Percentiles rank a stretch among this genome's conserved stretches.
Conservation (phyloP, 2,113 vertebrate genomes). For the Psilopogon haemacephalus region DNA sequence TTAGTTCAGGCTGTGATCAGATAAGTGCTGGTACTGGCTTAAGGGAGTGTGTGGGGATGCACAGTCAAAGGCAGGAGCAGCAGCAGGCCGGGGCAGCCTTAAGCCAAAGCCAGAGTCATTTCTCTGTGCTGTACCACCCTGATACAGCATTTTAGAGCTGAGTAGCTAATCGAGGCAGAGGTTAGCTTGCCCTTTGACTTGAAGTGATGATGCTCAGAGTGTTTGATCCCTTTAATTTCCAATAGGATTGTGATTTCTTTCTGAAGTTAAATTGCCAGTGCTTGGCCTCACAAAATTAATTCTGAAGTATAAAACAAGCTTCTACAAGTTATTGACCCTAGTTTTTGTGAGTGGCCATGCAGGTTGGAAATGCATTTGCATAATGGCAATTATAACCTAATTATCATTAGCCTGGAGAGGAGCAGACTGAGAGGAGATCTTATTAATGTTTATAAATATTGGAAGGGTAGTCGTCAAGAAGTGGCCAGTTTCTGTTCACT, state of each 20-base stretch:
- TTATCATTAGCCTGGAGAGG: too few relatives aligned
- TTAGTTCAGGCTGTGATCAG: neutral
- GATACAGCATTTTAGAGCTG: neutral
- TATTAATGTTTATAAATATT: too few relatives aligned
- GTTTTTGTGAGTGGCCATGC: neutral
- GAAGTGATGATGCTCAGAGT: neutral
- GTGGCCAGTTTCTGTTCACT: too few relatives aligned
- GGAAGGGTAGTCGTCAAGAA: too few relatives aligned
- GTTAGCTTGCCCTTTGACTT: neutral
- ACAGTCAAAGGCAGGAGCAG: neutral
- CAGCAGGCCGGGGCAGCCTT: neutral
- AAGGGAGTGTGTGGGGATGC: neutral
- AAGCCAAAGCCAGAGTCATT: accelerated
- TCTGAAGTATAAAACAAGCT: neutral
- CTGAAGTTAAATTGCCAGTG: accelerated
- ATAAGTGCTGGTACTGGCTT: neutral
- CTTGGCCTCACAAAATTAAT: neutral
- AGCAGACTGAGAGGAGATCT: too few relatives aligned
- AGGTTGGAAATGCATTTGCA: neutral
- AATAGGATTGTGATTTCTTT: neutral
- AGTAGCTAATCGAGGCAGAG: neutral
- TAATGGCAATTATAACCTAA: neutral
- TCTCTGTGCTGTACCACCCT: accelerated
- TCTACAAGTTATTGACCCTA: neutral
- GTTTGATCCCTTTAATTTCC: neutral